Percentiles rank a stretch among this genome's conserved stretches.
These are phyloP conservation scores for Bolborhynchus lineola DNA, from an alignment of 2,113 vertebrate species.

Conservation along the genomic window DNA sequence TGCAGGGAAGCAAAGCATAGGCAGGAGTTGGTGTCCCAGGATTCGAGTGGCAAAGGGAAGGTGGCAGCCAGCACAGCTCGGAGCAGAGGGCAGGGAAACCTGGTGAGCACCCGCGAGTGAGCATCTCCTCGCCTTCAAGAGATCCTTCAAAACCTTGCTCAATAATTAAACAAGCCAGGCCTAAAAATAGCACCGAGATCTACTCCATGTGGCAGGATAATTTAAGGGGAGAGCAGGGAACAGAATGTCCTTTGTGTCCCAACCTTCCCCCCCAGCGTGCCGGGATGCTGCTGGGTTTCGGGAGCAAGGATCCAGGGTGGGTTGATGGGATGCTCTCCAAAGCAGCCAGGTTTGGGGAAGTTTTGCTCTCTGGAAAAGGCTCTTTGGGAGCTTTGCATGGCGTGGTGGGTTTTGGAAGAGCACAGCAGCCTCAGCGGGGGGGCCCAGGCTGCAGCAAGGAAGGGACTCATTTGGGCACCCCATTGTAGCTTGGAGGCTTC, in stretches of 20 bases:
- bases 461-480: not conserved
- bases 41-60: not conserved
- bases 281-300: not conserved
- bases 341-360: not conserved
- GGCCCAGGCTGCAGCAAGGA: not conserved
- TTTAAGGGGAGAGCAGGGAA: slow-evolving; percentile 19
- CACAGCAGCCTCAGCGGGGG: fast-evolving
- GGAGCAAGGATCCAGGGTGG: not conserved
- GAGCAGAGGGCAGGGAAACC: not conserved
- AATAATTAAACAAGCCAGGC: slow-evolving; percentile 56
- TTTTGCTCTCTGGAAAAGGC: not conserved
- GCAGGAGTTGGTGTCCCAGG: not conserved
- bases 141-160: slow-evolving; percentile 26
- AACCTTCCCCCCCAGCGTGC: fast-evolving
- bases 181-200: slow-evolving; percentile 52
- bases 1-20: fast-evolving
- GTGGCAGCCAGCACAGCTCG: fast-evolving
- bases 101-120: not conserved
- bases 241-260: not conserved
- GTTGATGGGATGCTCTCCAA: not conserved
- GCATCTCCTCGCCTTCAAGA: not conserved
- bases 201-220: slow-evolving; percentile 10
- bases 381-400: not conserved
- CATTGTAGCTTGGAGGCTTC: not conserved
- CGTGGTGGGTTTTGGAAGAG: not conserved